Conservation (phyloP, 2,888 invertebrate genomes). For the Parnassius glacialis region DNA sequence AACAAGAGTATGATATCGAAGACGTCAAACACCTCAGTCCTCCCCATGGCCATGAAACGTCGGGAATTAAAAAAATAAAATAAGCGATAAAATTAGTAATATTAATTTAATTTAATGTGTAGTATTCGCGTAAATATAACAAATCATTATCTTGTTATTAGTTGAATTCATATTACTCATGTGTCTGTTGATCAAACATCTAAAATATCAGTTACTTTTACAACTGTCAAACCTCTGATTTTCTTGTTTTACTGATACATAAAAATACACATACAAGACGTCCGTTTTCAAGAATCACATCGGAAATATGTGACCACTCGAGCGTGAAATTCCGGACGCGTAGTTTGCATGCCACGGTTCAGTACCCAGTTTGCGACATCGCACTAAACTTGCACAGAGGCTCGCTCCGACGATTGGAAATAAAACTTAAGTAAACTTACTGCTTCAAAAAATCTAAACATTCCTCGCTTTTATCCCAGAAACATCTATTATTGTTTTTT, state of each 20-base stretch:
- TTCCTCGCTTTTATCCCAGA: neutral
- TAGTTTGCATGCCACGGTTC: constrained; percentile 11
- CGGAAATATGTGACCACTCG: constrained; percentile 3
- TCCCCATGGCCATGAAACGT: too few relatives aligned
- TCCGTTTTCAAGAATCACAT: constrained; percentile 1
- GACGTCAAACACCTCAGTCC: too few relatives aligned
- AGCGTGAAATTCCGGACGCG: constrained; percentile 15
- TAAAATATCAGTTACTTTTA: too few relatives aligned
- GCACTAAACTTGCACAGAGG: constrained; percentile 6
- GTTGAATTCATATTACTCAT: too few relatives aligned
- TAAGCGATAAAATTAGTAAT: too few relatives aligned
- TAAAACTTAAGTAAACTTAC: constrained; percentile 9
- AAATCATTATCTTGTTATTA: too few relatives aligned
- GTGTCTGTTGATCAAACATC: too few relatives aligned
- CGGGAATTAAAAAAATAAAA: too few relatives aligned
- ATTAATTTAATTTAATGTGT: too few relatives aligned
- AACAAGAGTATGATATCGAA: too few relatives aligned
- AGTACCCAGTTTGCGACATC: constrained; percentile 4
- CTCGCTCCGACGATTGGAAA: constrained; percentile 5
- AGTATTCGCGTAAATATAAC: too few relatives aligned
- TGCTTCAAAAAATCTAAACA: constrained; percentile 3
- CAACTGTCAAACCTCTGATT: too few relatives aligned
- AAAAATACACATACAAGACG: constrained; percentile 4
- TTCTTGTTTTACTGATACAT: neutral
- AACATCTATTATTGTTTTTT: neutral